These are phyloP conservation scores for Stenchaetothrips biformis DNA, from an alignment of 2,888 invertebrate species.

Conservation along the genomic window DNA sequence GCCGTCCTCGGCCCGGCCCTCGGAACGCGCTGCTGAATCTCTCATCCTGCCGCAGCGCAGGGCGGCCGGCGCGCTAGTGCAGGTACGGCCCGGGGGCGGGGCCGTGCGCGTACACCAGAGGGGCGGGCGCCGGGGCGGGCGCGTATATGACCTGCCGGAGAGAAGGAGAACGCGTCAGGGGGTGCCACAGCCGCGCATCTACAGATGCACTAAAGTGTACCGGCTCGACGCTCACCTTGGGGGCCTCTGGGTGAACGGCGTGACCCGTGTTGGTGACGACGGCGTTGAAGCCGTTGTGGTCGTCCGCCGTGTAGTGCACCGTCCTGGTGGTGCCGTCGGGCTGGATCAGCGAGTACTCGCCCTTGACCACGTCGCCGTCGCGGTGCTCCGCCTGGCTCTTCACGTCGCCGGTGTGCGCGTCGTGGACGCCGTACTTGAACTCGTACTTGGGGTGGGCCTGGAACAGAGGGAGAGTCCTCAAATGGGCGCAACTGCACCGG, in stretches of 20 bases:
- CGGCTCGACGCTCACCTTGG: background rate
- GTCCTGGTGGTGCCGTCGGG: slow-evolving; percentile 22
- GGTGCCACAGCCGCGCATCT: no score
- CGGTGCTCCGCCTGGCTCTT: slow-evolving; percentile 16
- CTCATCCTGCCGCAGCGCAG: background rate
- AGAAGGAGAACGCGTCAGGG: background rate
- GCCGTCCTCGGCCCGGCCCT: background rate
- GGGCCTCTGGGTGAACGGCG: slow-evolving; percentile 12
- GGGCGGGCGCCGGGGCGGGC: slow-evolving; percentile 13
- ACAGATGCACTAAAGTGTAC: no score
- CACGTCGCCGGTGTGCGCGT: background rate
- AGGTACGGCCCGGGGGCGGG: slow-evolving; percentile 15
- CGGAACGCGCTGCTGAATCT: background rate
- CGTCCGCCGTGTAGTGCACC: slow-evolving; percentile 12
- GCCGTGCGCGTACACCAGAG: slow-evolving; percentile 16
- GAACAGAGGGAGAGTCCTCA: background rate
- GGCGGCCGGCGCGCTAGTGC: background rate
- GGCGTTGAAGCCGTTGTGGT: slow-evolving; percentile 22
- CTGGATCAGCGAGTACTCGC: slow-evolving; percentile 7
- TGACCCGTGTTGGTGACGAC: slow-evolving; percentile 14
- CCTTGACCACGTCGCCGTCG: slow-evolving; percentile 20
- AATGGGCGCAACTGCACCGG: background rate
- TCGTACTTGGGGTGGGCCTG: slow-evolving; percentile 15
- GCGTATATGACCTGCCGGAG: background rate
- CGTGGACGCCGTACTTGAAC: slow-evolving; percentile 22